Percentiles rank a stretch among this genome's conserved stretches.
Conservation (phyloP, 2,113 vertebrate genomes). For the Hippoglossus stenolepis region DNA sequence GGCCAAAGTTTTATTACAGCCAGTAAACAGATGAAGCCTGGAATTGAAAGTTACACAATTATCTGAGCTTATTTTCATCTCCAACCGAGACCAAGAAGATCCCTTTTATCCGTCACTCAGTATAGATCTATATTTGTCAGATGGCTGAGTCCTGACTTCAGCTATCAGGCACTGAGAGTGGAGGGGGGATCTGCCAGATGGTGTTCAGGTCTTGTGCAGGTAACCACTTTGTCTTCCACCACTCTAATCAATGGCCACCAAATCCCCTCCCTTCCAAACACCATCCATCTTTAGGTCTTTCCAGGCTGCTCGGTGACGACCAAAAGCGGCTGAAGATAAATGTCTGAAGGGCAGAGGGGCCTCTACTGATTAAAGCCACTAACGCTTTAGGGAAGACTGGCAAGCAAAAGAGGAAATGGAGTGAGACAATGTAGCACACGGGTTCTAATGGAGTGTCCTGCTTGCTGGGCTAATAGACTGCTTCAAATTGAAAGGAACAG, state of each 20-base stretch:
- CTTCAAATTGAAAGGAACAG: constrained; percentile 81
- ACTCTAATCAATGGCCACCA: constrained; percentile 71
- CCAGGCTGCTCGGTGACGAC: constrained; percentile 50
- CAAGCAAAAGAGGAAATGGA: constrained; percentile 75
- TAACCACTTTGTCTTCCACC: constrained; percentile 60
- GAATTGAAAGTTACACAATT: constrained; percentile 5
- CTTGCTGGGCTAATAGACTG: constrained; percentile 77
- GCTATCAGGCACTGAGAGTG: constrained; percentile 30
- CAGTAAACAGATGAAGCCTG: constrained; percentile 30
- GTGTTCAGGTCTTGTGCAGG: constrained; percentile 58
- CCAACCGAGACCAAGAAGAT: background rate
- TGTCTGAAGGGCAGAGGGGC: constrained; percentile 61
- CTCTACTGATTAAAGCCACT: constrained; percentile 66
- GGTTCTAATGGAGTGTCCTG: constrained; percentile 79
- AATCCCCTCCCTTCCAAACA: constrained; percentile 60
- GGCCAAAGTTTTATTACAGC: constrained; percentile 53
- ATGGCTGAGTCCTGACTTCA: constrained; percentile 45
- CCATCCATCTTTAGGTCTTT: constrained; percentile 71
- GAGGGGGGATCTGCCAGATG: constrained; percentile 51
- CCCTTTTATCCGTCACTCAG: background rate
- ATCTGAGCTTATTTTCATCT: background rate
- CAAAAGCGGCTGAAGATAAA: constrained; percentile 66
- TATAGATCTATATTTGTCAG: constrained; percentile 23
- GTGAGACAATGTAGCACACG: constrained; percentile 68
- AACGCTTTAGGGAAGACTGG: constrained; percentile 64